Evolutionary conservation across 2,888 invertebrate genomes (phyloP), one percentile per base, ranked within the genome.

Genomic region (Amitus sp.): DNA sequence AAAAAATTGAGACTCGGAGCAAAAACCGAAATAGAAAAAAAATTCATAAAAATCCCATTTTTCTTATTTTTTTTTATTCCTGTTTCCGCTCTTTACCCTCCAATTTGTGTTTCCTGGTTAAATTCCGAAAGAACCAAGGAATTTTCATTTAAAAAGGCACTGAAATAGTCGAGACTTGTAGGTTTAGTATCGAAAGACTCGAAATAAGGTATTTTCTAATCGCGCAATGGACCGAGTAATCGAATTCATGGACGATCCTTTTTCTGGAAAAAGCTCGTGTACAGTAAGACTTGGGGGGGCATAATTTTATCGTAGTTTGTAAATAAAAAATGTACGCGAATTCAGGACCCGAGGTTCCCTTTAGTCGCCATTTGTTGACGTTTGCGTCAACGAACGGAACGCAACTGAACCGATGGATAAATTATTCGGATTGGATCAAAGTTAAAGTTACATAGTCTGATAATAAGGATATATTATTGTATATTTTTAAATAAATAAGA

Each of bases 151-250:
- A n/a, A 19, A 3, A n/a, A 37, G 46, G 46, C 47, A 60, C 64
- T 57, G 51, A 60, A 55, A 61, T 53, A 58, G 46, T 61, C 55
- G 52, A 65, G 65, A 65, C 47, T 40, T 53, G 19, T 65, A 58
- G 61, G 58, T 33, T 37, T 65, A 65, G 42, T 50, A 47, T 57
- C 53, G 50, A 63, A 64, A 60, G 59, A 59, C 59, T 63, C 52
- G 19, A 13, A 13, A 46, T 53, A 19, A 43, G 37, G 15, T 13
- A 5, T 13, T 37, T 37, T 37, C 5, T 2, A 5, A 37, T 37
- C 30, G 6, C 9, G 4, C 27, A 27, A 37, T 7, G 23, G 23
- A 37, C 12, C 12, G 37, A n/a, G 37, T 15, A 13, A 13, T 37
- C 15, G 3, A n/a, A n/a, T 5, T 37, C 12, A 5, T 4, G 5